Conservation (phyloP, 2,113 vertebrate species). For the Passer domesticus region DNA sequence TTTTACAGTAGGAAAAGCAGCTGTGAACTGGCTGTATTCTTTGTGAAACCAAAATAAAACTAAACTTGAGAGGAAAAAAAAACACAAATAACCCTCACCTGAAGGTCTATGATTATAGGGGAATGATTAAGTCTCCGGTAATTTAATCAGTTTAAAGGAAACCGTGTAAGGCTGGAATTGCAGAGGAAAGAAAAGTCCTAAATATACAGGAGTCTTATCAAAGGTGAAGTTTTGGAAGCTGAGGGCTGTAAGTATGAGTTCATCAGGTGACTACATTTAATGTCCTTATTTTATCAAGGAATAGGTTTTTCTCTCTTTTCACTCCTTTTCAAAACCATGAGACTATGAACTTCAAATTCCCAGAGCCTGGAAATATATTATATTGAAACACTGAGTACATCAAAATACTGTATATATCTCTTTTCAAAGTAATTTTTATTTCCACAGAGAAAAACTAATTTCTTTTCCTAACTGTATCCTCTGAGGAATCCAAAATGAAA, state of each 20-base stretch:
- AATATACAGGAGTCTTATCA: neutral
- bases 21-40: neutral
- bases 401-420: neutral
- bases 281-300: neutral
- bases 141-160: neutral
- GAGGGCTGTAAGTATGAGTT: neutral
- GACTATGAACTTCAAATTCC: neutral
- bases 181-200: neutral
- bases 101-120: neutral
- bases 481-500: neutral
- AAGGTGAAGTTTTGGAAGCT: neutral
- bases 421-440: neutral
- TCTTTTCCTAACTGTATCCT: neutral
- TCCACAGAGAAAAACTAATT: neutral
- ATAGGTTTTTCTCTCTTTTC: neutral
- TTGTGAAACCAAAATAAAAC: neutral
- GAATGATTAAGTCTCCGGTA: neutral
- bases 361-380: neutral
- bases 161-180: neutral
- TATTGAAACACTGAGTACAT: neutral
- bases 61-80: rapidly evolving
- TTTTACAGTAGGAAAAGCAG: neutral
- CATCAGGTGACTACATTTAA: neutral
- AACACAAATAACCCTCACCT: neutral
- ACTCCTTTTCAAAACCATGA: neutral